Evolutionary conservation across 2,888 invertebrate genomes (phyloP).

Genomic region (Crioceris asparagi): DNA sequence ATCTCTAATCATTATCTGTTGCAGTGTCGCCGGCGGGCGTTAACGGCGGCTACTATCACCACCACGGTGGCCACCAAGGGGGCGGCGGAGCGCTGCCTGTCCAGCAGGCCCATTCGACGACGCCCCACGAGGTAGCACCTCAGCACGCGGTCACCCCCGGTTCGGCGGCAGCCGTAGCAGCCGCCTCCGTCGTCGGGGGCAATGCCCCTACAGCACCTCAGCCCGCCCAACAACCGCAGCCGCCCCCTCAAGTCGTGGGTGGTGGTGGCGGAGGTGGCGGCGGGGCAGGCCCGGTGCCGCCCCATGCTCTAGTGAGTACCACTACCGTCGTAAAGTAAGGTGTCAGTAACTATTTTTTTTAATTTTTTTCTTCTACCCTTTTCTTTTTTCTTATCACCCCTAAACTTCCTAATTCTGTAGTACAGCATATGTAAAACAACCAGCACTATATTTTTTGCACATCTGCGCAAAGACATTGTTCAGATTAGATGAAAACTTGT

Average conservation of each 20-base stretch:
- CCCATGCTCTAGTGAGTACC: constrained; percentile 26
- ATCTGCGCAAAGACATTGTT: too few relatives aligned
- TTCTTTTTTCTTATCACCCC: not conserved
- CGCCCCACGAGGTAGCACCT: constrained; percentile 1
- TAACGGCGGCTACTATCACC: constrained; percentile 61
- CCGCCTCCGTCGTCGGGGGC: not conserved
- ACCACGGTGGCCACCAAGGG: constrained; percentile 42
- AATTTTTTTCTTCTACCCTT: not conserved
- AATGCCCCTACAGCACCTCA: not conserved
- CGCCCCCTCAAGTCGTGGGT: too few relatives aligned
- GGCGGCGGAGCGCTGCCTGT: constrained; percentile 38
- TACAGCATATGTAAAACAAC: too few relatives aligned
- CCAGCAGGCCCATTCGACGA: constrained; percentile 26
- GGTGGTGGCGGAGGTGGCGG: too few relatives aligned
- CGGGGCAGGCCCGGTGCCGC: constrained; percentile 13
- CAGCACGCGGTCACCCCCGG: not conserved
- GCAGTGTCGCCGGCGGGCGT: constrained; percentile 49
- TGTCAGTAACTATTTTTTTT: constrained; percentile 13
- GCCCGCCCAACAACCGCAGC: too few relatives aligned
- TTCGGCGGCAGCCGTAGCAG: not conserved
- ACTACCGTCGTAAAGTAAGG: constrained; percentile 21
- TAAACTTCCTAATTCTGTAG: too few relatives aligned
- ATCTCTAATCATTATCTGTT: constrained; percentile 3
- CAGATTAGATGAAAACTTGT: too few relatives aligned
- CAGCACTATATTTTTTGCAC: too few relatives aligned